These are phyloP conservation scores for Scatophagus argus DNA, from an alignment of 2,113 vertebrate species.

Conservation along the genomic window DNA sequence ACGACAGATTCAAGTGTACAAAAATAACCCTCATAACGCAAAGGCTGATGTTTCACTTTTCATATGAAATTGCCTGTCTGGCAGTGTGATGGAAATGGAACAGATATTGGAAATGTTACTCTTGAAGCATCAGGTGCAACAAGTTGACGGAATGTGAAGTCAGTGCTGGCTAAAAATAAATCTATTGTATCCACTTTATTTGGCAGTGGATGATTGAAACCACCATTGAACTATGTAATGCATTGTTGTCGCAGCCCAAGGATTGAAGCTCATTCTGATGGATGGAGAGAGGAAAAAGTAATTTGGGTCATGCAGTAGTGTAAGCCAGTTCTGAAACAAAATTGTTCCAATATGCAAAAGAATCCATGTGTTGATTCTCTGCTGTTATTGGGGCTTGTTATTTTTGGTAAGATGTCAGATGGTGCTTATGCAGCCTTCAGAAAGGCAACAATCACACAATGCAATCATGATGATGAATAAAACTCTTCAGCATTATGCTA, in stretches of 20 bases:
- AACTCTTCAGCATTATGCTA: background rate
- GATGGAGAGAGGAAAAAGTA: background rate
- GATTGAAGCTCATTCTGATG: conserved; percentile 6
- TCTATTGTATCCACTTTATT: background rate
- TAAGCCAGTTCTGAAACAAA: background rate
- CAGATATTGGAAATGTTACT: conserved; percentile 10
- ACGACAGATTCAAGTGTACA: background rate
- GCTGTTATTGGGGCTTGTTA: conserved; percentile 8
- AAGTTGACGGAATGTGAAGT: background rate
- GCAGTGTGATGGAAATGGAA: conserved; percentile 25
- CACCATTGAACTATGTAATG: background rate
- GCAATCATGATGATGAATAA: conserved; percentile 5
- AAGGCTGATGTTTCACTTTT: background rate
- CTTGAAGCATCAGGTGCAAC: conserved; percentile 9
- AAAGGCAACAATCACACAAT: conserved; percentile 11
- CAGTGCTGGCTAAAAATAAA: conserved; percentile 15
- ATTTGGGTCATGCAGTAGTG: background rate
- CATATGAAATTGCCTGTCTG: background rate
- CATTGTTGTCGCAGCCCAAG: background rate
- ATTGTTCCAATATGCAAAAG: background rate
- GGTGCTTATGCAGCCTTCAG: background rate
- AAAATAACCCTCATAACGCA: background rate
- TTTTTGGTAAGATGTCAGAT: conserved; percentile 1
- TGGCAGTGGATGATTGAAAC: background rate
- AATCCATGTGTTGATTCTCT: background rate